Evolutionary conservation across 2,113 vertebrate genomes (phyloP).

Genomic region (Rhynchomys soricoides): DNA sequence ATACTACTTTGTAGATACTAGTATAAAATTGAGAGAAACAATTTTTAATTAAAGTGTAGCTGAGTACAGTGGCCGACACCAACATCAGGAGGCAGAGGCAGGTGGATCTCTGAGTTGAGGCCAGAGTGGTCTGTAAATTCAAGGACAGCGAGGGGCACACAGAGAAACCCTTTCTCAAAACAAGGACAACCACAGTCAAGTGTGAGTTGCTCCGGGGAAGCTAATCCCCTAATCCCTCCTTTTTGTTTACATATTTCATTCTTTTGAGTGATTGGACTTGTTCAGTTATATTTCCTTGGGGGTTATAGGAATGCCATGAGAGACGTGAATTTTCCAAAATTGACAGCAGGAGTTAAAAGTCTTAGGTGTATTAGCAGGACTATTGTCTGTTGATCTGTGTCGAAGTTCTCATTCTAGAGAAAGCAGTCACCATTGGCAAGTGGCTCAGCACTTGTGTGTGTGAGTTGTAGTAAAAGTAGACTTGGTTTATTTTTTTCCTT

Average conservation of each 20-base stretch:
- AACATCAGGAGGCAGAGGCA: neutral
- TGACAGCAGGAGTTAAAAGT: too few relatives aligned
- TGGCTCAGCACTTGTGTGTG: neutral
- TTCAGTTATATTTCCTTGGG: neutral
- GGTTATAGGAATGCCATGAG: neutral
- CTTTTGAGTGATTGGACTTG: neutral
- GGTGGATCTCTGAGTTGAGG: neutral
- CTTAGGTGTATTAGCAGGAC: too few relatives aligned
- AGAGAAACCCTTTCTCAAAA: neutral
- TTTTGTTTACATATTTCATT: neutral
- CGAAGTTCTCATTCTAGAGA: neutral
- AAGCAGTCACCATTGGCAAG: neutral
- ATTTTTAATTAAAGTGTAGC: neutral
- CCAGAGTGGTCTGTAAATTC: neutral
- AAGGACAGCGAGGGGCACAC: neutral
- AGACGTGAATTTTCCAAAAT: neutral
- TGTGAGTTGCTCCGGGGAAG: neutral
- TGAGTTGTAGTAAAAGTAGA: neutral
- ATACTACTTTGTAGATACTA: too few relatives aligned
- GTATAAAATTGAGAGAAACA: too few relatives aligned
- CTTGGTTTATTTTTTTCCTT: too few relatives aligned
- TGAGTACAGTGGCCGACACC: neutral
- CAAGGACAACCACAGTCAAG: neutral
- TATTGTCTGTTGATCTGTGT: neutral
- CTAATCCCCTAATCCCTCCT: neutral